A percentile compares a stretch with the other conserved stretches of the same genome.
Conservation (phyloP, 2,888 invertebrate species). For the Melinaea menophilus region DNA sequence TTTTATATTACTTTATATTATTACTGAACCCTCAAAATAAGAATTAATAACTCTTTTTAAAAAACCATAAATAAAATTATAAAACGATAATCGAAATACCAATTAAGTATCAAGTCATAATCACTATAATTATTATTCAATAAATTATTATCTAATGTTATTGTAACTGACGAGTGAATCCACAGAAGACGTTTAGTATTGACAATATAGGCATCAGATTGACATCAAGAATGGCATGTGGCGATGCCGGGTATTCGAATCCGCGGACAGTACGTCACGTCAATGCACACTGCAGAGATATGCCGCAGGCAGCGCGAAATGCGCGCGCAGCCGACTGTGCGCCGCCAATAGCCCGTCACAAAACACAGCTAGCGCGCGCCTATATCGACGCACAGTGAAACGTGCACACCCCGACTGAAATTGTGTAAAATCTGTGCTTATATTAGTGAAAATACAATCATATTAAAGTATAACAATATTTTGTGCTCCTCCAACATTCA, state of each 20-base stretch:
- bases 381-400: constrained; percentile 54
- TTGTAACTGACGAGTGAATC: not conserved
- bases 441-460: constrained; percentile 23
- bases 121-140: no score
- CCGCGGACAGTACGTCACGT: constrained; percentile 30
- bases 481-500: not conserved
- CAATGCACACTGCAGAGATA: constrained; percentile 45
- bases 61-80: no score
- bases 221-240: not conserved
- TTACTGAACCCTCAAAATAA: no score
- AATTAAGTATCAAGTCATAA: no score
- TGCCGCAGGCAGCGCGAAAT: constrained; percentile 52
- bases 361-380: constrained; percentile 55
- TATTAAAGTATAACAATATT: constrained; percentile 10
- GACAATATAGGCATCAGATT: not conserved
- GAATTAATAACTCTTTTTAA: no score
- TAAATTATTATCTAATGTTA: not conserved
- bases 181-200: not conserved
- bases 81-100: no score
- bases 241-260: constrained; percentile 9
- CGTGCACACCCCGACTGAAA: constrained; percentile 45
- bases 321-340: constrained; percentile 38
- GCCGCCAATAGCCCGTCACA: constrained; percentile 55
- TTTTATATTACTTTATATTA: no score
- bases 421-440: constrained; percentile 34